Base-by-base conservation (phyloP, 2,888 invertebrate genomes). In the Tenthredo notha region DNA sequence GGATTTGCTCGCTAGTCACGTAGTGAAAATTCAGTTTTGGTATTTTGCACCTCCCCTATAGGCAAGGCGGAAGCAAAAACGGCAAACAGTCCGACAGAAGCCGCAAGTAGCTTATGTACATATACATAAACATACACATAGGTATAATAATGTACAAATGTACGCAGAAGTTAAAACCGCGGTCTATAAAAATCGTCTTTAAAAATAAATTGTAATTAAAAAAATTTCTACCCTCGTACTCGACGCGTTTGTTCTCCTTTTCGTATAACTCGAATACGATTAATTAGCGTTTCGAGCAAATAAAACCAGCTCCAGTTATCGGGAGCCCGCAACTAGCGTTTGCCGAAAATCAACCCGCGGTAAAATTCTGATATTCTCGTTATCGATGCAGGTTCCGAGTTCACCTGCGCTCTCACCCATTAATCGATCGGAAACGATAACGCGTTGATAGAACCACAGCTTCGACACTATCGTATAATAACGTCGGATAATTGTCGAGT, bases 11-110 rank as follows among this genome's bases (percentile, higher is more conserved):
- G 77, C 88, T 74, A 67, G 61, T 86, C 88, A 87, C 88, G 89
- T 90, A 89, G 87, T 85, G 85, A 85, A 90, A 90, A 88, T 90
- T 90, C 88, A 87, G 88, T 89, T 89, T 58, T n/a, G 75, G 47
- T 40, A 43, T 74, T 72, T 74, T 83, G 54, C 40, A 33, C 82
- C 82, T 43, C 82, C 47, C 43, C 67, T 54, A 61, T 50, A 61
- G 21, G n/a, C 7, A 58, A 58, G 21, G 5, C 50, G 29, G 80
- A 65, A 54, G 18, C 25, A 54, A 82, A 65, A 61, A 65, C 40
- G 33, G 25, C 40, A 47, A 33, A 47, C 21, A 47, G 47, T 74
- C 40, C 25, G 25, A 70, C 70, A 9, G 37, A 70, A 75, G 75
- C 43, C 75, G 47, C 75, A 25, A 70, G 37, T 37, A 70, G 33